Evolutionary conservation across 2,797 vertebrate species (phyloP).

Genomic region (Chromis chromis): DNA sequence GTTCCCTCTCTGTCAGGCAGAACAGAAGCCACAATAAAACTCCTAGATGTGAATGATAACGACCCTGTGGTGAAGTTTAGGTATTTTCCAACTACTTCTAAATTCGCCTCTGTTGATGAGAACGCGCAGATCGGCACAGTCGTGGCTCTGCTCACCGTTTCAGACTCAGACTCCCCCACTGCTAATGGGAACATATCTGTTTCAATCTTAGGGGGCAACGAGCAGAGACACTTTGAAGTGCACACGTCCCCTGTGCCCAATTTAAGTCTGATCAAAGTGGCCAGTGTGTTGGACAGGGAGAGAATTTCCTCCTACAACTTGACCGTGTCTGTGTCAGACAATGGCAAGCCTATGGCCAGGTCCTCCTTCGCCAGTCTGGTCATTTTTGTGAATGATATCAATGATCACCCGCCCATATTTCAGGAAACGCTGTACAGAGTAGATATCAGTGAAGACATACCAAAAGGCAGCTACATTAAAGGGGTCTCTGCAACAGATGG

Average conservation of each 20-base stretch:
- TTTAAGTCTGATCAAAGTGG: slow-evolving; percentile 97
- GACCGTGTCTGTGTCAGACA: slow-evolving; percentile 94
- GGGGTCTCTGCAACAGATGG: slow-evolving; percentile 96
- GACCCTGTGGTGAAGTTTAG: slow-evolving; percentile 97
- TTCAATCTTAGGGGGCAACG: slow-evolving; percentile 95
- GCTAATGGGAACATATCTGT: slow-evolving; percentile 98
- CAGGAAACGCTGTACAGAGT: slow-evolving; percentile 91
- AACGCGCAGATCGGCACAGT: slow-evolving; percentile 96
- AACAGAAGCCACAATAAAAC: slow-evolving; percentile 91
- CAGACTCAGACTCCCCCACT: slow-evolving; percentile 91
- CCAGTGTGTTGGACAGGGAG: slow-evolving; percentile 94
- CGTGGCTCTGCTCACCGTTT: slow-evolving; percentile 95
- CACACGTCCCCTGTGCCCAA: slow-evolving; percentile 97
- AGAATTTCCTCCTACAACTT: slow-evolving; percentile 97
- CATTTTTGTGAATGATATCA: slow-evolving; percentile 98
- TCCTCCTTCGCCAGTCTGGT: slow-evolving; percentile 96
- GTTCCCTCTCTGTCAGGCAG: slow-evolving; percentile 91
- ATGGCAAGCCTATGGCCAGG: slow-evolving; percentile 86
- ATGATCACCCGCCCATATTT: slow-evolving; percentile 96
- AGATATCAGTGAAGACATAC: slow-evolving; percentile 94
- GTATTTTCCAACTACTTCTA: slow-evolving; percentile 95
- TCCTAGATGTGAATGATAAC: slow-evolving; percentile 96
- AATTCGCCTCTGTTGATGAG: slow-evolving; percentile 96
- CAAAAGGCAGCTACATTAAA: slow-evolving; percentile 94
- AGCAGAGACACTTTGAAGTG: slow-evolving; percentile 97